phyloP scores from a whole-genome alignment of 1,140 invertebrate species.

The Drosophila truncata region DNA sequence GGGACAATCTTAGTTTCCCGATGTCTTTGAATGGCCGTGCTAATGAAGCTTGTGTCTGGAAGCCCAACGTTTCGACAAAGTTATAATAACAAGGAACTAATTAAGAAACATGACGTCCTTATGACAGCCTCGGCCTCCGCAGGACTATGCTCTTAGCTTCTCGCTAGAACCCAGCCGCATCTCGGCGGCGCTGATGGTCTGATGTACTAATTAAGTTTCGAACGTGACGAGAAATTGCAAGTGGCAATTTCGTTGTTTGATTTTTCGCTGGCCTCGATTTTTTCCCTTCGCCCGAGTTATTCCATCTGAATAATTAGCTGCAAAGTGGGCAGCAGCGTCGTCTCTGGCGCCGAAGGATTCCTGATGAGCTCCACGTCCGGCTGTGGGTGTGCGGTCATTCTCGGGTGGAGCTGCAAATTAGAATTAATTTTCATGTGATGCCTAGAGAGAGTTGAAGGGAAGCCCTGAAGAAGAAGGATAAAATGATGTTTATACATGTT shows the following conservation, averaged over 20 bases:
- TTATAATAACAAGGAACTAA: constrained; percentile 83
- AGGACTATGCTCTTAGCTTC: constrained; percentile 3
- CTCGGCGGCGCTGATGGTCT: constrained; percentile 66
- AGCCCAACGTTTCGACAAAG: constrained; percentile 48
- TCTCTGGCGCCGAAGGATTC: constrained; percentile 53
- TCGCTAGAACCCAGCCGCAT: constrained; percentile 9
- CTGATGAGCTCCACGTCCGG: constrained; percentile 36
- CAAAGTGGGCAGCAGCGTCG: constrained; percentile 65
- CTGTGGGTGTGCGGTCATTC: constrained; percentile 63
- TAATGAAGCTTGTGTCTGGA: constrained; percentile 58
- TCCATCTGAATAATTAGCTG: constrained; percentile 83
- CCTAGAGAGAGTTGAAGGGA: constrained; percentile 10
- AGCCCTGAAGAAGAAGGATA: not conserved
- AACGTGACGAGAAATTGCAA: constrained; percentile 82
- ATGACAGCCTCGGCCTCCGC: constrained; percentile 59
- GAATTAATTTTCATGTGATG: constrained; percentile 75
- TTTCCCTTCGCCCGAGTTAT: constrained; percentile 28
- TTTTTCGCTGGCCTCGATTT: constrained; percentile 59
- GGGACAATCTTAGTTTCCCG: not conserved
- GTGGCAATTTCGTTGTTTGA: constrained; percentile 82
- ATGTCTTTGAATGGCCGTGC: constrained; percentile 12
- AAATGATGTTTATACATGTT: not conserved
- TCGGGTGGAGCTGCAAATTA: constrained; percentile 69
- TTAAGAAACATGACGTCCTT: constrained; percentile 83
- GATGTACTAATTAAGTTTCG: constrained; percentile 84